Evolutionary conservation across 2,797 vertebrate genomes (phyloP).

Genomic region (Peromyscus eremicus): DNA sequence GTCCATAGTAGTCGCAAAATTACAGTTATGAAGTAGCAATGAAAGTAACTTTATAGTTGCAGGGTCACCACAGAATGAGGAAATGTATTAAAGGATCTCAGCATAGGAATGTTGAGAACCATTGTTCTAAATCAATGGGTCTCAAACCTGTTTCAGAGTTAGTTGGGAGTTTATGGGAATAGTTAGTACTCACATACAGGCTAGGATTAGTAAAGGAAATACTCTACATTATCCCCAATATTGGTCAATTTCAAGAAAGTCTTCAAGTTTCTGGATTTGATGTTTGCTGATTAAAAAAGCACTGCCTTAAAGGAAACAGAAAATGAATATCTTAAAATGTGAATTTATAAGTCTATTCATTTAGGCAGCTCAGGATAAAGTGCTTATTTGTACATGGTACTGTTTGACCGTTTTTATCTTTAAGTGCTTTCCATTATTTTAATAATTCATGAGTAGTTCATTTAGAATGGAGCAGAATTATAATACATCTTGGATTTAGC

Average conservation of each 20-base stretch:
- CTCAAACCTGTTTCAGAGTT: background rate
- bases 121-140: background rate
- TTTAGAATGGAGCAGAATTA: conserved; percentile 29
- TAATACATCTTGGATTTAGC: conserved; percentile 28
- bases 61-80: background rate
- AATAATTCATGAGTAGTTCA: conserved; percentile 20
- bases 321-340: conserved; percentile 7
- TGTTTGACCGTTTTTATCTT: conserved; percentile 17
- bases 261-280: background rate
- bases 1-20: background rate
- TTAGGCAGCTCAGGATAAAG: background rate
- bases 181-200: background rate
- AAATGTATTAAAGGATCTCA: background rate
- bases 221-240: background rate
- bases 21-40: background rate
- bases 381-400: background rate
- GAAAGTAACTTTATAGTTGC: background rate
- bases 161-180: background rate
- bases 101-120: background rate
- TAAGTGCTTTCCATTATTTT: conserved; percentile 39
- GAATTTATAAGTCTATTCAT: background rate
- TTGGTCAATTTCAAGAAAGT: background rate
- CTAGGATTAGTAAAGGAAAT: background rate
- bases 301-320: conserved; percentile 6
- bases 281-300: background rate